Percentiles rank a stretch among this genome's conserved stretches.
Evolutionary conservation across 2,113 vertebrate genomes (phyloP).

Genomic region (Theristicus caerulescens): DNA sequence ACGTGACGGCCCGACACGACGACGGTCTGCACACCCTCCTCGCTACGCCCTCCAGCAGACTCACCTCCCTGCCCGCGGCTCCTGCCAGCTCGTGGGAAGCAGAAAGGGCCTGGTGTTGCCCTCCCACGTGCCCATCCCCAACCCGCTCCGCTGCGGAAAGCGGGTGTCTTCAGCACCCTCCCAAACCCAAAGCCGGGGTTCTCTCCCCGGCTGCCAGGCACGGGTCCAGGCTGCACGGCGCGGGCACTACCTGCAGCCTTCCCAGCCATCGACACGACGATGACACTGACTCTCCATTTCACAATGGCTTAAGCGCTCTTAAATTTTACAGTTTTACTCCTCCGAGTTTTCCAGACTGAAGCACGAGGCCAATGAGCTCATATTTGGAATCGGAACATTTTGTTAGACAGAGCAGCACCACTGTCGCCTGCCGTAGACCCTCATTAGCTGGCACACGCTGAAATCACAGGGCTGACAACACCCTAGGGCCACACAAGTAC

Average conservation of each 20-base stretch:
- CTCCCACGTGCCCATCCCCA: fast-evolving
- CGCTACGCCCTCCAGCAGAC: background rate
- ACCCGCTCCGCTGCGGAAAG: background rate
- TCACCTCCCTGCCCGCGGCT: background rate
- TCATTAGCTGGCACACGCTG: fast-evolving
- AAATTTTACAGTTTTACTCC: background rate
- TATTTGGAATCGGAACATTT: fast-evolving
- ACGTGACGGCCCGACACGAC: fast-evolving
- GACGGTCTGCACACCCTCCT: fast-evolving
- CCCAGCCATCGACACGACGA: background rate
- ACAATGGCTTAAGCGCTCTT: background rate
- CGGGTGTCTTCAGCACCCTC: background rate
- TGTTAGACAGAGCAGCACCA: background rate
- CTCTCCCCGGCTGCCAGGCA: background rate
- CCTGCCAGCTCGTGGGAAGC: fast-evolving
- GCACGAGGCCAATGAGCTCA: fast-evolving
- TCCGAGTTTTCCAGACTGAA: background rate
- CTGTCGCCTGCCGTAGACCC: background rate
- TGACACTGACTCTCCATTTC: background rate
- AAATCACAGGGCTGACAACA: background rate
- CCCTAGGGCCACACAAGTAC: background rate
- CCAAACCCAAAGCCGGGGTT: fast-evolving
- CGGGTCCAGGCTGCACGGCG: background rate
- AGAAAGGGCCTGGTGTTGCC: fast-evolving
- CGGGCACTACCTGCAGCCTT: background rate